Evolutionary conservation across 2,888 invertebrate species (phyloP).

Genomic region (Epirrita christyi): DNA sequence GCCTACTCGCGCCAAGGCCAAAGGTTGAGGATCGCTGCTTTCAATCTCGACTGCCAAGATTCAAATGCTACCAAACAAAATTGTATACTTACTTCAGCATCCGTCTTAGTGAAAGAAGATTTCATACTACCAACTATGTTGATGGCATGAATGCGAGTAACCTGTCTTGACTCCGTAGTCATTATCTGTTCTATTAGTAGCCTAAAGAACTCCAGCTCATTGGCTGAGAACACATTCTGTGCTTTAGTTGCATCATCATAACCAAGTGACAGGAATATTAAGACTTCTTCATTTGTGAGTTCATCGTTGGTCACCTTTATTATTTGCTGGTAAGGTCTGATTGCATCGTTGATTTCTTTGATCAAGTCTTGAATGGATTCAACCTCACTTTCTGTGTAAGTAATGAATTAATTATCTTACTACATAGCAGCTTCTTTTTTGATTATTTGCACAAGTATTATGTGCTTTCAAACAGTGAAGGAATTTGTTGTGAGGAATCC

Average conservation of each 20-base stretch:
- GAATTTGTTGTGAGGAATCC: no score
- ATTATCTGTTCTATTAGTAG: conserved; percentile 71
- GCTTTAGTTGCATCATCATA: conserved; percentile 70
- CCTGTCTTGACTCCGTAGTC: conserved; percentile 66
- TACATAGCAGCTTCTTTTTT: no score
- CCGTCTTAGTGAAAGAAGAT: conserved; percentile 63
- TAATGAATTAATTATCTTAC: background rate
- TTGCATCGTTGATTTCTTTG: conserved; percentile 65
- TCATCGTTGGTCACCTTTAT: conserved; percentile 72
- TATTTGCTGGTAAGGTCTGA: conserved; percentile 64
- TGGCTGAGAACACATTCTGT: conserved; percentile 66
- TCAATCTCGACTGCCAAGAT: background rate
- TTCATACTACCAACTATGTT: conserved; percentile 69
- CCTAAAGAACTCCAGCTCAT: conserved; percentile 72
- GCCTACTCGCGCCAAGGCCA: no score
- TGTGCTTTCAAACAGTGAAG: no score
- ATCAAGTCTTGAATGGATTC: conserved; percentile 54
- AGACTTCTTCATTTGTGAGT: conserved; percentile 62
- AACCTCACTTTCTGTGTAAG: conserved; percentile 47
- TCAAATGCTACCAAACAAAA: background rate
- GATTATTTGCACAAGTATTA: no score
- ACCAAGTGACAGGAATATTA: conserved; percentile 68
- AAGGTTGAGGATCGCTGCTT: no score
- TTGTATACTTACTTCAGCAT: conserved; percentile 64
- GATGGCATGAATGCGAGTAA: conserved; percentile 67